Conservation (phyloP, 2,888 invertebrate species). For the Mesorhabditis belari region DNA sequence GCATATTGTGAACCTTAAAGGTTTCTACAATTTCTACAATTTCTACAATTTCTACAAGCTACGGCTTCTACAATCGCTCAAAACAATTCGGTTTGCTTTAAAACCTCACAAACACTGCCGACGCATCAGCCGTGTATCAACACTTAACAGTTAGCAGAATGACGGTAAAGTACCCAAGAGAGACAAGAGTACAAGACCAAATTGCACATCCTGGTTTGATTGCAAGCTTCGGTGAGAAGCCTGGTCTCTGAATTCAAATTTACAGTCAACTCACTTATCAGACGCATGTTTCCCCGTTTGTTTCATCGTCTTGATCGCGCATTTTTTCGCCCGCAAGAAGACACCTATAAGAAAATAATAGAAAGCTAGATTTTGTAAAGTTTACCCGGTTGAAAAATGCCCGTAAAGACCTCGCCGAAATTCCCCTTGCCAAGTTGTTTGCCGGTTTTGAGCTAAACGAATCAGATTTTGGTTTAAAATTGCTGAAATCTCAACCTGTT, state of each 20-base stretch:
- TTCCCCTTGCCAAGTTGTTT: conserved; percentile 32
- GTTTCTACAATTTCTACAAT: too few relatives aligned
- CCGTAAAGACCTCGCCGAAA: conserved; percentile 35
- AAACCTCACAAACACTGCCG: too few relatives aligned
- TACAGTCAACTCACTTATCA: background rate
- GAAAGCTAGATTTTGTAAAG: background rate
- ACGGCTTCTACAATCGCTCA: too few relatives aligned
- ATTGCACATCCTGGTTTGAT: background rate
- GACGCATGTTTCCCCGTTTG: background rate
- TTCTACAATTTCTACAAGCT: too few relatives aligned
- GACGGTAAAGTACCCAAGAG: too few relatives aligned
- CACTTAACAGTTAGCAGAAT: too few relatives aligned
- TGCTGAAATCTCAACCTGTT: conserved; percentile 15
- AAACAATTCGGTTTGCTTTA: too few relatives aligned
- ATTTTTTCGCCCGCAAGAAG: background rate
- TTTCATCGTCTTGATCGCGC: background rate
- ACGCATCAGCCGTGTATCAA: too few relatives aligned
- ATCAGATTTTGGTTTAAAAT: background rate
- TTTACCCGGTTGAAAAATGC: conserved; percentile 2
- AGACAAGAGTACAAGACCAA: background rate
- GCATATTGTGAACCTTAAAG: too few relatives aligned
- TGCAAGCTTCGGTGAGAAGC: background rate
- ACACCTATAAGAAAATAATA: background rate
- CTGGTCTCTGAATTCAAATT: background rate
- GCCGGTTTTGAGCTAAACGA: conserved; percentile 16